Evolutionary conservation across 2,888 invertebrate genomes (phyloP).

Genomic region (Dione juno): DNA sequence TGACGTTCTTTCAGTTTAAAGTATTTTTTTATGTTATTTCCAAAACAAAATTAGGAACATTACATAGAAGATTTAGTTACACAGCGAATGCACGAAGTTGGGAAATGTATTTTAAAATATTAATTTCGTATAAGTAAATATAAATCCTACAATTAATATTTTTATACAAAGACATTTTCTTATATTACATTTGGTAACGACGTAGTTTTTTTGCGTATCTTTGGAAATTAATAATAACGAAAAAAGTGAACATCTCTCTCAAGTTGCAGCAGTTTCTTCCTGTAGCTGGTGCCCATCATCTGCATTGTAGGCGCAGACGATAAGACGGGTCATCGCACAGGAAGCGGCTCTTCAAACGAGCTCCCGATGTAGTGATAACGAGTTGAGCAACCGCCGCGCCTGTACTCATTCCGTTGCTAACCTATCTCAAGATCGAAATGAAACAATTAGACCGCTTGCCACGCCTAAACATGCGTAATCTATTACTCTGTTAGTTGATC

Average conservation of each 20-base stretch:
- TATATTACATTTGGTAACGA: not conserved
- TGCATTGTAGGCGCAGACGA: constrained; percentile 45
- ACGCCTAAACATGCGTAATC: constrained; percentile 45
- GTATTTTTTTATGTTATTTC: not conserved
- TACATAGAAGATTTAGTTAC: not conserved
- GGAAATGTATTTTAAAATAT: not conserved
- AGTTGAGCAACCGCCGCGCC: constrained; percentile 63
- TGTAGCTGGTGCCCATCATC: constrained; percentile 35
- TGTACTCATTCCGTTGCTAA: constrained; percentile 55
- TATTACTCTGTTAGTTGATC: constrained; percentile 44
- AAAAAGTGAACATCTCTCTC: not conserved
- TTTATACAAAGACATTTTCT: not conserved
- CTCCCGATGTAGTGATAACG: constrained; percentile 63
- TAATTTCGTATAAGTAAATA: not conserved
- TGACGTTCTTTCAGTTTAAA: not conserved
- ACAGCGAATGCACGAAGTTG: not conserved
- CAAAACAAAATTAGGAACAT: not conserved
- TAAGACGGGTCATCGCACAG: constrained; percentile 73
- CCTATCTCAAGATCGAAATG: constrained; percentile 57
- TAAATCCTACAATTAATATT: too few relatives aligned
- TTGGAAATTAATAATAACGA: not conserved
- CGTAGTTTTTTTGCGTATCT: not conserved
- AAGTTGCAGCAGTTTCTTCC: constrained; percentile 18
- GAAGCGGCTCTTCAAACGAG: constrained; percentile 74
- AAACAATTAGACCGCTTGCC: constrained; percentile 45